Conservation (phyloP, 2,888 invertebrate genomes). For the Plagiodera versicolora region DNA sequence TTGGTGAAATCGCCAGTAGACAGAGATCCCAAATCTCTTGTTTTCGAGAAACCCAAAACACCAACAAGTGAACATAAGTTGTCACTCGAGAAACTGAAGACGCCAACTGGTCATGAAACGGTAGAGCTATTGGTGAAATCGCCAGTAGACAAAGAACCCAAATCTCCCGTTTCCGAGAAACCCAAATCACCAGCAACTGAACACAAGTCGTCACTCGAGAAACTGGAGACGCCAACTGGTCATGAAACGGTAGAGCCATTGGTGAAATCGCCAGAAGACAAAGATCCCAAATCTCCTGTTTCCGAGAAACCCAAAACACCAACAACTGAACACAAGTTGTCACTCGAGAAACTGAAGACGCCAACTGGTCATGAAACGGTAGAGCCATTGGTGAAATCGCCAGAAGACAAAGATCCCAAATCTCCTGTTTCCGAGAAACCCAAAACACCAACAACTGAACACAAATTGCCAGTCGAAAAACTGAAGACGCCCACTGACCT, state of each 20-base stretch:
- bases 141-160: too few species aligned
- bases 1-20: too few species aligned
- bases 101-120: too few species aligned
- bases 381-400: not conserved
- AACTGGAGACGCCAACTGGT: too few species aligned
- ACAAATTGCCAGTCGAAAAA: not conserved
- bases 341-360: not conserved
- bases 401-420: not conserved
- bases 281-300: slow-evolving; percentile 13
- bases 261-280: not conserved
- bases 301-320: slow-evolving; percentile 12
- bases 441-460: not conserved
- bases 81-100: too few species aligned
- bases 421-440: not conserved
- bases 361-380: not conserved
- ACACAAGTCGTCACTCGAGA: too few species aligned
- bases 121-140: too few species aligned
- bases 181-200: too few species aligned
- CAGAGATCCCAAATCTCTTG: too few species aligned
- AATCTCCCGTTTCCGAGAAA: too few species aligned
- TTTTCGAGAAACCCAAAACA: too few species aligned
- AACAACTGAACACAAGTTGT: not conserved
- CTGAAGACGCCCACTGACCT: not conserved
- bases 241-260: not conserved
- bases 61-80: too few species aligned